Evolutionary conservation across 92 coral and sea anemone genomes (phyloP), one percentile per base, ranked within the genome.

Genomic region (Epizoanthus fatuus): DNA sequence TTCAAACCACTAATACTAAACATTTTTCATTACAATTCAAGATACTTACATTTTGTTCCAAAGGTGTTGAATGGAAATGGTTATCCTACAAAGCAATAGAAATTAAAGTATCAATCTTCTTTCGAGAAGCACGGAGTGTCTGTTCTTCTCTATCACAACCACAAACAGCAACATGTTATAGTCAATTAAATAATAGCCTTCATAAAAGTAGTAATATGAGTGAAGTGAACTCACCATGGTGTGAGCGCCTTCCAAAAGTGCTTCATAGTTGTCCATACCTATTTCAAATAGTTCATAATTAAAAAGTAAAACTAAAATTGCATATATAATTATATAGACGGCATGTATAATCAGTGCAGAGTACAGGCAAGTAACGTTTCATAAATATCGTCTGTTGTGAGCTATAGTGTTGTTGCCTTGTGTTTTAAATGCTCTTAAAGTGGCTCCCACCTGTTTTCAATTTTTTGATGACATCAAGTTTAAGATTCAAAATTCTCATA

Each of bases 251-350:
- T 93, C 89, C 69, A 96, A 85, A 47, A 96, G 91, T 13, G 92
- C 92, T 72, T 96, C 99, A 81, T 94, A 96, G 81, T 93, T 91
- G 76, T 94, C 96, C 99, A 96, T 96, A 42, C 99, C 99, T 96
- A 69, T 59, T 65, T 47, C 10, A 76, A 56, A 17, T 2, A 49
- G 53, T 49, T 49, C 9, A 49, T 10, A 49, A 12, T 49, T 49
- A 49, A 9, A 8, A 49, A 49, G 0, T 49, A 2, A 12, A 38
- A 68, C 14, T 4, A n/a, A 3, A 14, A 22, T n/a, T 8, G 8
- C 5, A 4, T 44, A 44, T 44, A 44, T 44, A 49, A 49, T 8
- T 49, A 49, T 8, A 49, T 49, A 1, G 35, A 29, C 35, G 35
- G 35, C 35, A 29, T 29, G 35, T 29, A 29, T 2, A 2, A 29